Percentiles rank a stretch among this genome's conserved stretches.
phyloP scores from a whole-genome alignment of 2,113 vertebrate genomes.

The Callipepla californica region DNA sequence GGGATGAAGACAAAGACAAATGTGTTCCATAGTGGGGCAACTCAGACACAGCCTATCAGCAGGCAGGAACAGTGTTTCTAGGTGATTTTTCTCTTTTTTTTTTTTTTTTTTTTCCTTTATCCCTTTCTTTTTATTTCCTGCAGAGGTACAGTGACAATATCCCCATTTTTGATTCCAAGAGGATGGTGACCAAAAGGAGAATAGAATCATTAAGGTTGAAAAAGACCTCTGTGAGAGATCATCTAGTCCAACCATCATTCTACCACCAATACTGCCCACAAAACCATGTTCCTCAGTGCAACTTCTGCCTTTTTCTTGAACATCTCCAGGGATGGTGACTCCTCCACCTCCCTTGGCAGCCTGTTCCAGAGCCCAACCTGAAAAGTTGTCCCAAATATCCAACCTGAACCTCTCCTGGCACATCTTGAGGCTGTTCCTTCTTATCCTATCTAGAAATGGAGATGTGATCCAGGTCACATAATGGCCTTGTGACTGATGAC shows the following conservation, averaged over 20 bases:
- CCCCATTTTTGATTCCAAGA: not conserved
- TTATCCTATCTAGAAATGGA: not conserved
- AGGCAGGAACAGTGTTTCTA: not conserved
- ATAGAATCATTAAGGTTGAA: no score
- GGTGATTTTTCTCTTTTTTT: not conserved
- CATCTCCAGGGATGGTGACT: no score
- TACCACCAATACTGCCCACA: no score
- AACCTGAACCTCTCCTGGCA: no score
- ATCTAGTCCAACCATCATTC: no score
- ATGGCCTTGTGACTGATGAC: not conserved
- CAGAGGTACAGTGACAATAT: rapidly evolving
- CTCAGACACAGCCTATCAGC: not conserved
- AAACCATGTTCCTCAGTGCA: no score
- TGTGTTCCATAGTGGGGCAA: not conserved
- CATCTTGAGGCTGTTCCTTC: no score
- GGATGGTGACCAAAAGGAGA: not conserved
- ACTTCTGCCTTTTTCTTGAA: no score
- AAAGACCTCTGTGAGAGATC: no score
- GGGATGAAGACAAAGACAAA: not conserved
- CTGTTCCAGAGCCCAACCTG: no score
- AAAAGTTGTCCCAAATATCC: no score
- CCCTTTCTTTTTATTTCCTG: not conserved
- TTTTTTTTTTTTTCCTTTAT: not conserved
- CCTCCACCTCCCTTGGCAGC: no score
- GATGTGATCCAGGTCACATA: not conserved